Percentiles rank a stretch among this genome's conserved stretches.
Conservation (phyloP, 2,888 invertebrate species). For the Pandemis corylana region DNA sequence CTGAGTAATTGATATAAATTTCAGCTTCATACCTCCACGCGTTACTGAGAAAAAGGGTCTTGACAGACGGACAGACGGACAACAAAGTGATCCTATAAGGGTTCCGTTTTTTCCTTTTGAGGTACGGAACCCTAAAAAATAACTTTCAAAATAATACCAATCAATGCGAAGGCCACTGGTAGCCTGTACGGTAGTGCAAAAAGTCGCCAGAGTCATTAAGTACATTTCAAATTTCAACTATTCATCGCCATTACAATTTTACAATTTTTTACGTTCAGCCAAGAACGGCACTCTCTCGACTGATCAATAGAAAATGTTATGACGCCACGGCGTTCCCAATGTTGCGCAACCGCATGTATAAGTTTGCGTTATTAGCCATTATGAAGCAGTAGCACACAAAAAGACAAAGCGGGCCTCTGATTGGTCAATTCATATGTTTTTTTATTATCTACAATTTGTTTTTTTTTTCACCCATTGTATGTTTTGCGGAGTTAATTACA, state of each 20-base stretch:
- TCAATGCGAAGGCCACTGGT: slow-evolving; percentile 23
- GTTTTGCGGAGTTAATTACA: slow-evolving; percentile 25
- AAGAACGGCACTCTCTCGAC: background rate
- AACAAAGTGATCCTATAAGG: too few relatives aligned
- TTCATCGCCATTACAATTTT: slow-evolving; percentile 13
- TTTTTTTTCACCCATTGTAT: slow-evolving; percentile 35
- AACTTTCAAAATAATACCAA: slow-evolving; percentile 20
- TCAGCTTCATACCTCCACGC: too few relatives aligned
- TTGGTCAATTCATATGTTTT: slow-evolving; percentile 26
- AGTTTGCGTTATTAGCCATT: slow-evolving; percentile 12
- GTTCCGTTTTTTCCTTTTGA: too few relatives aligned
- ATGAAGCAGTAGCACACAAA: slow-evolving; percentile 16
- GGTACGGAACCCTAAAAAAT: too few relatives aligned
- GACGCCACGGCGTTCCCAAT: background rate
- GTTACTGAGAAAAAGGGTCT: too few relatives aligned
- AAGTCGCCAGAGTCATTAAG: slow-evolving; percentile 1
- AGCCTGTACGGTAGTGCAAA: slow-evolving; percentile 21
- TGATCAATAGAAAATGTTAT: background rate
- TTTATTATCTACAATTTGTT: slow-evolving; percentile 26
- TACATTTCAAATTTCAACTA: slow-evolving; percentile 24
- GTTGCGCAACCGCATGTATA: background rate
- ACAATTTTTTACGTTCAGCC: background rate
- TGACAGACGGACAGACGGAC: too few relatives aligned
- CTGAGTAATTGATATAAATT: too few relatives aligned
- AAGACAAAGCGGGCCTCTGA: slow-evolving; percentile 25